Percentiles rank a stretch among this genome's conserved stretches.
Evolutionary conservation across 2,888 invertebrate species (phyloP).

Genomic region (Myopa tessellatipennis): DNA sequence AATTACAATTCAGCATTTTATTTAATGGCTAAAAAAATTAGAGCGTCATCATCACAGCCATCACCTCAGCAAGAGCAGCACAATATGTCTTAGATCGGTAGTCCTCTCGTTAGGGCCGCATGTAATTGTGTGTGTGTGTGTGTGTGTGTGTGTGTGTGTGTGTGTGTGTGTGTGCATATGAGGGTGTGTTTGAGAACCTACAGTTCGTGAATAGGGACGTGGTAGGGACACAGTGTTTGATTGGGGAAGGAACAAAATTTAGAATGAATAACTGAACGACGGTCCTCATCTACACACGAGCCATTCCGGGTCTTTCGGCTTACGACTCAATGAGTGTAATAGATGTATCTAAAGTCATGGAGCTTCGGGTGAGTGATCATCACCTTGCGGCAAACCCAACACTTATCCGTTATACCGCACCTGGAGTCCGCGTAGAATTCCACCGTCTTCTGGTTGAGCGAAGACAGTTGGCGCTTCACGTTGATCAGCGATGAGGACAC

Average conservation of each 20-base stretch:
- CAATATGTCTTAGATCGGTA: background rate
- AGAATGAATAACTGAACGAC: background rate
- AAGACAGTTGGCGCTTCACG: constrained; percentile 65
- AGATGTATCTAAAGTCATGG: constrained; percentile 62
- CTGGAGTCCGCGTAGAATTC: constrained; percentile 68
- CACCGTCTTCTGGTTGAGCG: constrained; percentile 64
- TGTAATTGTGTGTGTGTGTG: constrained; percentile 1
- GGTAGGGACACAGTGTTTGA: no score
- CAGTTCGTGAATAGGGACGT: no score
- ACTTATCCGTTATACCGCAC: constrained; percentile 66
- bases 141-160: background rate
- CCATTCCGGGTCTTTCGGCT: background rate
- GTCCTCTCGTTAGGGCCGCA: background rate
- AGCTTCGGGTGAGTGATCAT: constrained; percentile 64
- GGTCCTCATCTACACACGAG: background rate
- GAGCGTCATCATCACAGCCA: background rate
- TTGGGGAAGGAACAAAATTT: no score
- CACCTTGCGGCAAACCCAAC: constrained; percentile 66
- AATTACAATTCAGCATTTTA: constrained; percentile 20
- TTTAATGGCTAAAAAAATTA: background rate
- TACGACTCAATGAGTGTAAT: constrained; percentile 51
- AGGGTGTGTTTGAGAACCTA: no score
- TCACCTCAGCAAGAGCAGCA: constrained; percentile 9
- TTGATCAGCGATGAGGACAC: constrained; percentile 66
- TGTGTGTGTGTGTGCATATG: background rate